A percentile compares a stretch with the other conserved stretches of the same genome.
phyloP scores from a whole-genome alignment of 2,113 vertebrate species.

The Lycaon pictus region DNA sequence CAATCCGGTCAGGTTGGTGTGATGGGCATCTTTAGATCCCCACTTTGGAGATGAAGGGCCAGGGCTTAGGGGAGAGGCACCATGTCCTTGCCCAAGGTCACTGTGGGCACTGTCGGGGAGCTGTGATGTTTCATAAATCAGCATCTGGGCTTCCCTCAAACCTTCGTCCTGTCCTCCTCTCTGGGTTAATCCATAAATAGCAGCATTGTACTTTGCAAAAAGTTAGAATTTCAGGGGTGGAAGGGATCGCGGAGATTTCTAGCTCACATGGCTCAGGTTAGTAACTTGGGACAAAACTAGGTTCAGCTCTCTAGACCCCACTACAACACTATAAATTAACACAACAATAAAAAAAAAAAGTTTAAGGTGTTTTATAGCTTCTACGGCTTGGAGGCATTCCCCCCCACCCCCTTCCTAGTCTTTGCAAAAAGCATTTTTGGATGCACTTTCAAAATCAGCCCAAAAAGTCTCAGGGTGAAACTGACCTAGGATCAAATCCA shows the following conservation, averaged over 20 bases:
- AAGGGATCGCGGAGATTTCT: not conserved
- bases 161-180: not conserved
- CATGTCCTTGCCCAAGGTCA: not conserved
- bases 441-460: not conserved
- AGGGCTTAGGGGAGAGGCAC: not conserved
- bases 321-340: not conserved
- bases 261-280: not conserved
- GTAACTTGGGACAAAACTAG: not conserved
- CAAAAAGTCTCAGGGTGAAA: not conserved
- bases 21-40: not conserved
- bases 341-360: no score
- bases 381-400: accelerated
- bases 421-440: not conserved
- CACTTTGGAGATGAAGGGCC: not conserved
- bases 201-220: not conserved
- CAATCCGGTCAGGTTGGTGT: accelerated
- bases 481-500: not conserved
- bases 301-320: not conserved
- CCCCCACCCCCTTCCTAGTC: no score
- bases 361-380: not conserved
- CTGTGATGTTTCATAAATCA: not conserved
- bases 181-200: accelerated
- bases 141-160: not conserved
- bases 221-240: not conserved
- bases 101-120: accelerated